phyloP scores from a whole-genome alignment of 2,888 invertebrate species.

The Heliconius ethilla region DNA sequence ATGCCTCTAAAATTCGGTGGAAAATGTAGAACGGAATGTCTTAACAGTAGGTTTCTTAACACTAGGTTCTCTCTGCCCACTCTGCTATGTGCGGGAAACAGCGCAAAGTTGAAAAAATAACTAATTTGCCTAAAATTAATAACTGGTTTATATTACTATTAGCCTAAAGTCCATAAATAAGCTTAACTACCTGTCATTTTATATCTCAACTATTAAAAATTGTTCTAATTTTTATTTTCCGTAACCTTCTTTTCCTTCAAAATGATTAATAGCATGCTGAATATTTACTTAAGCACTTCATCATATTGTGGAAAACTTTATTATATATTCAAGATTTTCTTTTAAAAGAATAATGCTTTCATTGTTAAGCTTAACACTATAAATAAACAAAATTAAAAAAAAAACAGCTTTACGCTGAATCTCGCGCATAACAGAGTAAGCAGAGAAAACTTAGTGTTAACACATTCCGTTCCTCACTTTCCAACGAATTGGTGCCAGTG shows the following conservation, averaged over 20 bases:
- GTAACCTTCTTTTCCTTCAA: conserved; percentile 35
- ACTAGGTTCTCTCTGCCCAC: background rate
- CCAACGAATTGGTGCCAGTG: too few species aligned
- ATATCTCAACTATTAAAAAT: conserved; percentile 30
- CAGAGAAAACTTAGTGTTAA: too few species aligned
- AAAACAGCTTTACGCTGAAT: too few species aligned
- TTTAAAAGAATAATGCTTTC: background rate
- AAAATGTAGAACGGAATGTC: background rate
- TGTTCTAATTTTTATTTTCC: conserved; percentile 36
- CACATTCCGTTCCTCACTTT: too few species aligned
- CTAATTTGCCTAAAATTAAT: background rate
- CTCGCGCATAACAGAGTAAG: too few species aligned
- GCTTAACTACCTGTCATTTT: conserved; percentile 26
- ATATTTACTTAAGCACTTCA: conserved; percentile 31
- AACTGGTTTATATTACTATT: background rate
- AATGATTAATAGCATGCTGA: conserved; percentile 41
- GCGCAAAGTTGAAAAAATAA: background rate
- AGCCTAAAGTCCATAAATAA: background rate
- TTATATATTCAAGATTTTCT: conserved; percentile 3
- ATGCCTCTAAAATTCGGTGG: background rate
- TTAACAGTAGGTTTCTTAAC: background rate
- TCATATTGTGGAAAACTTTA: background rate
- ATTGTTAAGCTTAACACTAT: background rate
- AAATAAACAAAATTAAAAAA: conserved; percentile 30
- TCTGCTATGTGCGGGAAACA: background rate